phyloP scores from a whole-genome alignment of 2,888 invertebrate species.

The Phyllotreta striolata region DNA sequence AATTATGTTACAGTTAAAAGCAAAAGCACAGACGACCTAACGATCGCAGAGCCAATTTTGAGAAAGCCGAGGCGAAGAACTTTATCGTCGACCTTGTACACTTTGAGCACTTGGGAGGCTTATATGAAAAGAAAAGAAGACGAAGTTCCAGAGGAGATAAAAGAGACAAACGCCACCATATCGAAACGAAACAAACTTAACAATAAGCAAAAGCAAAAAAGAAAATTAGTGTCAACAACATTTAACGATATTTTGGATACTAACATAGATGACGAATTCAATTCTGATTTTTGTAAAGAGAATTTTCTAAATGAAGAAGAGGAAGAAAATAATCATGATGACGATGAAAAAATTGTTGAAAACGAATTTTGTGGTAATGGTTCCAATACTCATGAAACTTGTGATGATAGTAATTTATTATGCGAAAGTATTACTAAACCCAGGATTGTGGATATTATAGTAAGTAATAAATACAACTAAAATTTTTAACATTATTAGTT shows the following conservation, averaged over 20 bases:
- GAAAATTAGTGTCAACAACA: conserved; percentile 24
- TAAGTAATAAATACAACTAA: conserved; percentile 1
- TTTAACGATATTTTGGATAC: conserved; percentile 26
- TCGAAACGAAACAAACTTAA: conserved; percentile 13
- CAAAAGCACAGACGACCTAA: conserved; percentile 1
- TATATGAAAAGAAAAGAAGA: conserved; percentile 24
- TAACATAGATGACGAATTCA: not conserved
- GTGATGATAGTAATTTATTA: not conserved
- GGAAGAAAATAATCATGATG: conserved; percentile 13
- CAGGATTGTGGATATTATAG: conserved; percentile 22
- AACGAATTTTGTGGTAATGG: conserved; percentile 8
- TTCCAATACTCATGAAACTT: not conserved
- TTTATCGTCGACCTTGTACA: conserved; percentile 12
- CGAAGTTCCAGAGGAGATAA: not conserved
- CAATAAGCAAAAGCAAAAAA: conserved; percentile 18
- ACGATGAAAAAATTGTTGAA: conserved; percentile 2
- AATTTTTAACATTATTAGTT: too few relatives aligned
- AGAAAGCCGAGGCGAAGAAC: conserved; percentile 15
- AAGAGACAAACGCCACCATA: not conserved
- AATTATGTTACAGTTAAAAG: conserved; percentile 14
- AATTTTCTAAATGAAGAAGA: conserved; percentile 18
- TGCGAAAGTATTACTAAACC: conserved; percentile 11
- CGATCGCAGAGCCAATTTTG: not conserved
- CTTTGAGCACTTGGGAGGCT: conserved; percentile 25
- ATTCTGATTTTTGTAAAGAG: not conserved